A percentile compares a stretch with the other conserved stretches of the same genome.
phyloP scores from a whole-genome alignment of 1,140 invertebrate genomes.

The Neoseiulus cucumeris region DNA sequence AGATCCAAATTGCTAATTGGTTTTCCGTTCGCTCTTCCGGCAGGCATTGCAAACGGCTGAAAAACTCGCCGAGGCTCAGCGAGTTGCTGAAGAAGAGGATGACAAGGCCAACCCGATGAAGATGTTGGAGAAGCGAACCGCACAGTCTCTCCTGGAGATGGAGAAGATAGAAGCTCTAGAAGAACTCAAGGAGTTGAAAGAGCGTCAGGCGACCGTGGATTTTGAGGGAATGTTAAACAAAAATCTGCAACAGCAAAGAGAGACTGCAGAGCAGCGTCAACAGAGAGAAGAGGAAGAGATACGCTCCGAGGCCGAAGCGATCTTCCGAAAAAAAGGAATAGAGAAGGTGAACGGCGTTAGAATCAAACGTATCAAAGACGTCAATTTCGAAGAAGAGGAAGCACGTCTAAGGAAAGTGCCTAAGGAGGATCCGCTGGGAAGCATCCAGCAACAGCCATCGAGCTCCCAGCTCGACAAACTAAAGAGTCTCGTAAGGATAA shows the following conservation, averaged over 20 bases:
- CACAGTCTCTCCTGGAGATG: slow-evolving; percentile 88
- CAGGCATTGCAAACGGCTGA: slow-evolving; percentile 78
- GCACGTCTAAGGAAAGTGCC: not conserved
- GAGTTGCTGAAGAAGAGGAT: slow-evolving; percentile 81
- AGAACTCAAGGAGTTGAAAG: slow-evolving; percentile 87
- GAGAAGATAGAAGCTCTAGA: slow-evolving; percentile 84
- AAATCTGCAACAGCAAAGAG: slow-evolving; percentile 25
- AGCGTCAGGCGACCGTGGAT: slow-evolving; percentile 63
- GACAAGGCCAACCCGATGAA: slow-evolving; percentile 98
- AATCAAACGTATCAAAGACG: not conserved
- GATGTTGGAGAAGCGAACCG: slow-evolving; percentile 73
- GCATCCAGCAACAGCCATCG: not conserved
- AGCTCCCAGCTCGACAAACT: not conserved
- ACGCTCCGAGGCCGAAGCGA: slow-evolving; percentile 16
- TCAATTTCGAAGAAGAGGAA: not conserved
- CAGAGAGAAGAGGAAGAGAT: slow-evolving; percentile 35
- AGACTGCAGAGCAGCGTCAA: slow-evolving; percentile 26
- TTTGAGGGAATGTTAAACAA: slow-evolving; percentile 55
- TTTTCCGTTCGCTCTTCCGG: no score
- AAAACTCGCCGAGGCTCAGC: slow-evolving; percentile 76
- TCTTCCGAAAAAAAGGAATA: not conserved
- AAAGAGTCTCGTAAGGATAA: not conserved
- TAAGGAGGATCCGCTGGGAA: not conserved
- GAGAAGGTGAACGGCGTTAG: not conserved
- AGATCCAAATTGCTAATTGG: no score